These are phyloP conservation scores for Heliocidaris erythrogramma DNA, from an alignment of 35 echinoderm and acorn worm species.

Conservation along the genomic window DNA sequence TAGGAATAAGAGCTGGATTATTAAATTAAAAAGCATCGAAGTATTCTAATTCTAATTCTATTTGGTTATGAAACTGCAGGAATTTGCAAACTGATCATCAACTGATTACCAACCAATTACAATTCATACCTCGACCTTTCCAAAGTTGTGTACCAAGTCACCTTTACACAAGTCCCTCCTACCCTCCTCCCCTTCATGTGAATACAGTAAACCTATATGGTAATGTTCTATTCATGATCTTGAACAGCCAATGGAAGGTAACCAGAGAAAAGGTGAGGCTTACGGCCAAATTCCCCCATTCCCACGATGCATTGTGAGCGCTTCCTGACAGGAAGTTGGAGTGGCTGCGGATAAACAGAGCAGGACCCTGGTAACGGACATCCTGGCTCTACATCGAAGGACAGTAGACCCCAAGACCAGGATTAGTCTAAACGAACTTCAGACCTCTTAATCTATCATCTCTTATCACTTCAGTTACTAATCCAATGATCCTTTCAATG, in stretches of 20 bases:
- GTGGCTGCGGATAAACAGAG: not conserved
- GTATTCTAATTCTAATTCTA: no score
- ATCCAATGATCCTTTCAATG: no score
- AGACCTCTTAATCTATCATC: not conserved
- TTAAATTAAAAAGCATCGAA: no score
- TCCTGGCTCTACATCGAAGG: conserved; percentile 24
- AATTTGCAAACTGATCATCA: no score
- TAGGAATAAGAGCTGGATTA: no score
- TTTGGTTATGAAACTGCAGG: no score
- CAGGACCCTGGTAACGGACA: conserved; percentile 13
- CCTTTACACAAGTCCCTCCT: no score
- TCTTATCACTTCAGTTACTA: not conserved
- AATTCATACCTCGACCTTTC: no score
- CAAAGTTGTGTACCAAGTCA: no score
- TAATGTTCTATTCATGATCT: not conserved
- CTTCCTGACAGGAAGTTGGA: conserved; percentile 39
- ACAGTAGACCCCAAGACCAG: not conserved
- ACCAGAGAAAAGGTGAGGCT: conserved; percentile 26
- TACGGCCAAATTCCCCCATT: conserved; percentile 25
- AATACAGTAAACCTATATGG: not conserved
- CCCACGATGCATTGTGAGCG: conserved; percentile 20
- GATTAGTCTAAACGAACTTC: not conserved
- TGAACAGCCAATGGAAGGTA: not conserved
- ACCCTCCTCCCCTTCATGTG: no score
- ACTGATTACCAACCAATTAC: no score